Percentiles rank a stretch among this genome's conserved stretches.
Conservation (phyloP, 2,797 vertebrate genomes). For the Rhadinocentrus ornatus region DNA sequence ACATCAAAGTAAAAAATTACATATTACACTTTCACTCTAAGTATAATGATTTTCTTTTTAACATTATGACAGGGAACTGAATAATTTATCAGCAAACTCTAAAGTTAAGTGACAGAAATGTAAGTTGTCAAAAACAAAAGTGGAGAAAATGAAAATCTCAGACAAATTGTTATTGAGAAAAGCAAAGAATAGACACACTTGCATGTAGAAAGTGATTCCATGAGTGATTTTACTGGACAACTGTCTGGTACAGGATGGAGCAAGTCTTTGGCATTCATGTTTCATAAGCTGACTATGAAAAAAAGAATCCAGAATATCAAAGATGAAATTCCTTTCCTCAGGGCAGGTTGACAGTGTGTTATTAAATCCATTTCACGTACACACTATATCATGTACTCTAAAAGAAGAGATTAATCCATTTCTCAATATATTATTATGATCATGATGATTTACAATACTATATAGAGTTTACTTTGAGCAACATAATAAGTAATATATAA, state of each 20-base stretch:
- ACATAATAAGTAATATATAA: neutral
- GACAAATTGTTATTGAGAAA: neutral
- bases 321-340: constrained; percentile 15
- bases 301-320: neutral
- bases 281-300: neutral
- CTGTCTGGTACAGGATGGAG: neutral
- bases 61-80: too few relatives aligned
- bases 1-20: neutral
- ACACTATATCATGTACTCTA: constrained; percentile 9
- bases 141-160: neutral
- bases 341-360: constrained; percentile 33
- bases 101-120: too few relatives aligned
- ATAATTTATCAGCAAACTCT: too few relatives aligned
- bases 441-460: neutral
- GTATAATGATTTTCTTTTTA: neutral
- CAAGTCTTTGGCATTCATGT: neutral
- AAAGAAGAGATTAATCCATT: constrained; percentile 1
- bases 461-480: neutral
- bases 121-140: too few relatives aligned
- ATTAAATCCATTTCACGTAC: constrained; percentile 31
- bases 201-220: neutral
- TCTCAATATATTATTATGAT: neutral
- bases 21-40: neutral
- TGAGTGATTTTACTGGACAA: neutral
- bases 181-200: neutral